Conservation (phyloP, 2,113 vertebrate species). For the Camelus dromedarius region DNA sequence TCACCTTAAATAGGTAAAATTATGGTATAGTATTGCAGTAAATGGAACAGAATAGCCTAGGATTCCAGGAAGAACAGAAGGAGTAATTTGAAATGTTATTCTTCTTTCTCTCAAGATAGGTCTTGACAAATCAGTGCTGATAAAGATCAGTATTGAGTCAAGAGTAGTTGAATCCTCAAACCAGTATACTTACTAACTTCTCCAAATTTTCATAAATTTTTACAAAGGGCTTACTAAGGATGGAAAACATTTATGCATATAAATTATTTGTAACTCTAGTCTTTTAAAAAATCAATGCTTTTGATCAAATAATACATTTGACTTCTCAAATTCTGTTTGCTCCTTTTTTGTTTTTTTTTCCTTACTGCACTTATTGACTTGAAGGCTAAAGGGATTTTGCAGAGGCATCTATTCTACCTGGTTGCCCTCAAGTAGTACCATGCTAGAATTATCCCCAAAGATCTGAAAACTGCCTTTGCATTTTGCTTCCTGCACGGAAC, state of each 20-base stretch:
- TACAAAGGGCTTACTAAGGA: background rate
- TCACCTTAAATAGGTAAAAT: background rate
- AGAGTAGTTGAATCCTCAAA: slow-evolving; percentile 12
- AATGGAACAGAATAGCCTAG: background rate
- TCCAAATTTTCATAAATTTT: slow-evolving; percentile 3
- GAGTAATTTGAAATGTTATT: slow-evolving; percentile 18
- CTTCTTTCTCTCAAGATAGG: background rate
- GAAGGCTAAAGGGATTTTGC: background rate
- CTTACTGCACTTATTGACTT: background rate
- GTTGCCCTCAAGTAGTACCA: background rate
- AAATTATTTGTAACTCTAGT: background rate
- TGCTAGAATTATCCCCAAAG: background rate
- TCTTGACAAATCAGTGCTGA: background rate
- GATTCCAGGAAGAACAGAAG: slow-evolving; percentile 23
- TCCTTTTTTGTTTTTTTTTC: background rate
- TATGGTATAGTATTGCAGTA: background rate
- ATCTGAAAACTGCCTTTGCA: background rate
- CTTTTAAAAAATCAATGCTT: slow-evolving; percentile 9
- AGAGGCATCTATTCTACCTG: background rate
- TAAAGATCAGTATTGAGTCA: background rate
- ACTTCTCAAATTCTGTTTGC: background rate
- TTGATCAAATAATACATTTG: slow-evolving; percentile 1
- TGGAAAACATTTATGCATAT: background rate
- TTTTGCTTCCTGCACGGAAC: background rate
- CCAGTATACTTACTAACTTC: background rate